Evolutionary conservation across 1,140 invertebrate genomes (phyloP).

Genomic region (Aphidius ervi): DNA sequence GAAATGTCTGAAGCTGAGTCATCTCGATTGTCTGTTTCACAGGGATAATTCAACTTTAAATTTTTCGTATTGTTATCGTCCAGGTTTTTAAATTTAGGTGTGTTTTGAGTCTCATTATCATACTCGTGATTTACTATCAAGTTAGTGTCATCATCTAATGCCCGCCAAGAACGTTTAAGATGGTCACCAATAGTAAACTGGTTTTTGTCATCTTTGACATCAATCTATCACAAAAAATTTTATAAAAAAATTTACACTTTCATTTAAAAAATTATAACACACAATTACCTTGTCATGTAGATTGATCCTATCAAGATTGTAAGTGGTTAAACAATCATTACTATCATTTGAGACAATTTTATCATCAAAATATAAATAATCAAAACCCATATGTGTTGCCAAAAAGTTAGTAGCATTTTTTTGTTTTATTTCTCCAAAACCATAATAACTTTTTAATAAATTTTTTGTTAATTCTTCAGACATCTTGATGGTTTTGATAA

Average conservation of each 20-base stretch:
- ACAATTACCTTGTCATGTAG: no score
- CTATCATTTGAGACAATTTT: no score
- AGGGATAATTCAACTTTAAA: not conserved
- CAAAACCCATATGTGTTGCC: not conserved
- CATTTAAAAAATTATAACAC: no score
- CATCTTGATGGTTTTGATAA: no score
- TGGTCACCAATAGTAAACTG: no score
- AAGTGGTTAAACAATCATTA: no score
- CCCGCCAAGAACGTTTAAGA: not conserved
- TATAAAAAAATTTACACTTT: no score
- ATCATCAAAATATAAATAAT: no score
- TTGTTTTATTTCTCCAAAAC: slow-evolving; percentile 9
- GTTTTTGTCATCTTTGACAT: no score
- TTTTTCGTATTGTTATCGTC: not conserved
- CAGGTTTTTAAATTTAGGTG: not conserved
- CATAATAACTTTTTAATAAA: slow-evolving; percentile 22
- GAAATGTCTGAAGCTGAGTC: slow-evolving; percentile 5
- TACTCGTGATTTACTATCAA: not conserved
- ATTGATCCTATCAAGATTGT: no score
- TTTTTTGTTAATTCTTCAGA: slow-evolving; percentile 8
- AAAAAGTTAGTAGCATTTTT: not conserved
- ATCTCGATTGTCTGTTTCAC: not conserved
- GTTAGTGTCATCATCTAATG: not conserved
- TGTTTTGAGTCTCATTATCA: not conserved
- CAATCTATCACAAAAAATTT: no score